Percentiles rank a stretch among this genome's conserved stretches.
These are phyloP conservation scores for Ictidomys tridecemlineatus DNA, from an alignment of 2,113 vertebrate genomes.

Conservation along the genomic window DNA sequence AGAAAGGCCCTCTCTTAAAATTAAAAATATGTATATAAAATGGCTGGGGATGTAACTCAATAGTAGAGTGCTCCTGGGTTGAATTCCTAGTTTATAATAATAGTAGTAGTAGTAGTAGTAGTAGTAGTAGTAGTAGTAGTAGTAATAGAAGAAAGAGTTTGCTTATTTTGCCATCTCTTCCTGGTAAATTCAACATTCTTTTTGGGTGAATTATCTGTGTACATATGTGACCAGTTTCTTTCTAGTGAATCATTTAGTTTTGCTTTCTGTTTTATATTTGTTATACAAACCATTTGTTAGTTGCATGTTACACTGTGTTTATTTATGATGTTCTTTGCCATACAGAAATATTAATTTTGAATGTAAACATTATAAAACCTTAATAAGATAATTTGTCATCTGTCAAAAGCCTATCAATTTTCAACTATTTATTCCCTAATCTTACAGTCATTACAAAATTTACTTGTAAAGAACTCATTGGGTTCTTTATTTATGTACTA, in stretches of 20 bases:
- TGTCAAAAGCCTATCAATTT: background rate
- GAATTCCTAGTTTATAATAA: no score
- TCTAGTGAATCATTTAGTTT: background rate
- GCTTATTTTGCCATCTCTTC: background rate
- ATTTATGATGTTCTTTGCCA: background rate
- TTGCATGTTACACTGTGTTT: background rate
- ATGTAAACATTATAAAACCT: background rate
- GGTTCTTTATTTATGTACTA: background rate
- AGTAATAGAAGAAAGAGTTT: background rate
- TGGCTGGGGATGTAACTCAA: no score
- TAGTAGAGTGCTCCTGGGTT: no score
- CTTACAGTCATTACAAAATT: background rate
- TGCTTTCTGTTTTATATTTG: background rate
- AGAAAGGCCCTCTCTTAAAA: no score
- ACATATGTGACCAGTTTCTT: background rate
- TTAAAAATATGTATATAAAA: no score
- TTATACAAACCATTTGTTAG: background rate
- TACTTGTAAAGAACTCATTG: background rate
- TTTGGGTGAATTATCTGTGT: background rate
- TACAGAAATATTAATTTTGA: constrained; percentile 10
- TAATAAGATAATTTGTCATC: background rate
- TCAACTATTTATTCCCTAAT: background rate
- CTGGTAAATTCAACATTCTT: background rate
- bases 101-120: no score
- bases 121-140: no score